Evolutionary conservation across 2,113 vertebrate species (phyloP).

Genomic region (Helogale parvula): DNA sequence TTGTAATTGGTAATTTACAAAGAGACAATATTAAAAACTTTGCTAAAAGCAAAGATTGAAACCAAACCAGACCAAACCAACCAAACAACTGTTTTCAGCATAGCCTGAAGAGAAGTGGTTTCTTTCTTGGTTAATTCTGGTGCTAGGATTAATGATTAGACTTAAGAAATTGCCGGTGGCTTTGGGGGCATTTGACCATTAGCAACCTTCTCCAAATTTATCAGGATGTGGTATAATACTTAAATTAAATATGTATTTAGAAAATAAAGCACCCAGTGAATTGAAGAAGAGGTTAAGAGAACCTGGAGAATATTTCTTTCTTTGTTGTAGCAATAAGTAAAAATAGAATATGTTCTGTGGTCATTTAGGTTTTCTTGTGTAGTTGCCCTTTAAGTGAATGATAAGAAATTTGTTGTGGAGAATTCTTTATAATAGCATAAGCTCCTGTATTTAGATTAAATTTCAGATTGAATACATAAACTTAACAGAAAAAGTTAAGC

Average conservation of each 20-base stretch:
- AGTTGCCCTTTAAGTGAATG: neutral
- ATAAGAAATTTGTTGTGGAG: neutral
- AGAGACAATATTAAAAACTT: neutral
- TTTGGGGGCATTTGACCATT: neutral
- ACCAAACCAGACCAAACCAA: neutral
- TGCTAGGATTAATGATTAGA: neutral
- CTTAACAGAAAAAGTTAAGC: neutral
- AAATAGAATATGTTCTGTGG: neutral
- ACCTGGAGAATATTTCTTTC: neutral
- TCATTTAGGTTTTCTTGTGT: neutral
- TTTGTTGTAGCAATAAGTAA: conserved; percentile 13
- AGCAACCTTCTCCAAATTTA: neutral
- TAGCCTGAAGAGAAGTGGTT: neutral
- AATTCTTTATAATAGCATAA: conserved; percentile 16
- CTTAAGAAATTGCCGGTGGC: neutral
- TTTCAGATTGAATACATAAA: neutral
- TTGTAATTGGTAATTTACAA: conserved; percentile 45
- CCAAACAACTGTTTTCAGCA: neutral
- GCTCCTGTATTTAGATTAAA: neutral
- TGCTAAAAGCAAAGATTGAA: neutral
- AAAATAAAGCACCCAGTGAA: neutral
- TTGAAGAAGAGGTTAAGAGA: neutral
- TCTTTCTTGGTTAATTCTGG: neutral
- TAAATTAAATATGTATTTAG: conserved; percentile 25
- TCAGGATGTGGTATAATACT: neutral